Evolutionary conservation across 2,888 invertebrate species (phyloP).

Genomic region (Cephus runcator): DNA sequence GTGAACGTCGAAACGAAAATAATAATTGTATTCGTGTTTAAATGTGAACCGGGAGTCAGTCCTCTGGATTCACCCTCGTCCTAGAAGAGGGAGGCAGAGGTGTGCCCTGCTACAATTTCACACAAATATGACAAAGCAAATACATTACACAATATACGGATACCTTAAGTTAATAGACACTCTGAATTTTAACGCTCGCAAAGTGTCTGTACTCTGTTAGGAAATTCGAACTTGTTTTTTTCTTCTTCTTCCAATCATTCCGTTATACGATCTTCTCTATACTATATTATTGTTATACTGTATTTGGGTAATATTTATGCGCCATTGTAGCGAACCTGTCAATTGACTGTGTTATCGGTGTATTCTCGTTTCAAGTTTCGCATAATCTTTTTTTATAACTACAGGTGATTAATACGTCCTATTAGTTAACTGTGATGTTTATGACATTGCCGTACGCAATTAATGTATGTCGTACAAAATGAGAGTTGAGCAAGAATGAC

Average conservation of each 20-base stretch:
- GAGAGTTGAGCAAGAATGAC: not conserved
- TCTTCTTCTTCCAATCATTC: not conserved
- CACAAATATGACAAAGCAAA: constrained; percentile 15
- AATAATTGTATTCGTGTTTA: not conserved
- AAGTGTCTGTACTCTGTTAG: constrained; percentile 6
- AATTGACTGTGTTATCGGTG: constrained; percentile 14
- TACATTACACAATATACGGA: constrained; percentile 10
- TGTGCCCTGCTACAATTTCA: constrained; percentile 20
- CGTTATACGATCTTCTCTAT: not conserved
- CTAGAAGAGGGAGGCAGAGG: constrained; percentile 38
- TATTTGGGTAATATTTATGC: constrained; percentile 15
- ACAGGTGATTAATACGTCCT: not conserved
- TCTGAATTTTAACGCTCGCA: not conserved
- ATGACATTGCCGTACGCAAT: not conserved
- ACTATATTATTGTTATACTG: constrained; percentile 2
- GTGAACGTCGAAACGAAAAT: not conserved
- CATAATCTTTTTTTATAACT: not conserved
- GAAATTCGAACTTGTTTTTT: not conserved
- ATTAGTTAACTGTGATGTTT: not conserved
- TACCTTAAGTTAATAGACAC: constrained; percentile 8
- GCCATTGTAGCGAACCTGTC: constrained; percentile 19
- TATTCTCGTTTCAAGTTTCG: constrained; percentile 5
- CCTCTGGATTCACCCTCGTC: constrained; percentile 36
- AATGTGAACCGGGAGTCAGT: constrained; percentile 12
- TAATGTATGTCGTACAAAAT: not conserved